Conservation (phyloP, 1,140 invertebrate species). For the Lithobius niger region DNA sequence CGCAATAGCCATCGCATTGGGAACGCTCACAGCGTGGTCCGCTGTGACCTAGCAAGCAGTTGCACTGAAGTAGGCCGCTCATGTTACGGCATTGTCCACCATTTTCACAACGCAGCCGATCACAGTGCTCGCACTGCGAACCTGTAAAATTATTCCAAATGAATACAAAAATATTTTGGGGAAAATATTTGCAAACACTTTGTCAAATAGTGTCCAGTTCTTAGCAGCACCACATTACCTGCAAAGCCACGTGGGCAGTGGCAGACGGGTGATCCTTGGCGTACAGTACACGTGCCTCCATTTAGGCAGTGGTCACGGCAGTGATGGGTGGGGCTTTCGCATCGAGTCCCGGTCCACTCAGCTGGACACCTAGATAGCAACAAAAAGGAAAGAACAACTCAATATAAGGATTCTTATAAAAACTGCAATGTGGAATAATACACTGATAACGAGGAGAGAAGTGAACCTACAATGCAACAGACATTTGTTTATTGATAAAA, state of each 20-base stretch:
- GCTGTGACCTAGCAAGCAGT: constrained; percentile 28
- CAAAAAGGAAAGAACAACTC: too few species aligned
- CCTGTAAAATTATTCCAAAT: constrained; percentile 36
- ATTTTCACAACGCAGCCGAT: constrained; percentile 12
- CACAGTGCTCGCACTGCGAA: constrained; percentile 18
- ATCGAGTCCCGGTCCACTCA: constrained; percentile 48
- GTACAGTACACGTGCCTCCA: constrained; percentile 38
- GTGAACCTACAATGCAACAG: background rate
- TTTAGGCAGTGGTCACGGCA: constrained; percentile 43
- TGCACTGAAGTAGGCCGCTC: constrained; percentile 22
- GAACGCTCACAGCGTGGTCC: constrained; percentile 31
- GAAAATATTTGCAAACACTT: too few species aligned
- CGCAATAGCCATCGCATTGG: constrained; percentile 14
- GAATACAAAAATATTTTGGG: too few species aligned
- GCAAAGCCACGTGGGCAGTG: constrained; percentile 32
- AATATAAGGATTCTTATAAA: constrained; percentile 32
- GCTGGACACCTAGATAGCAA: constrained; percentile 45
- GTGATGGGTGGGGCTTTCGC: constrained; percentile 41
- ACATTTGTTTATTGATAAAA: too few species aligned
- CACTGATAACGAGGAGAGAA: background rate
- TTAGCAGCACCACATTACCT: too few species aligned
- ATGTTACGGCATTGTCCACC: constrained; percentile 15
- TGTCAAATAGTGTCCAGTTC: too few species aligned
- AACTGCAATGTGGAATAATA: background rate
- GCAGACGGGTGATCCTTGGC: constrained; percentile 29